These are phyloP conservation scores for Notodonta dromedarius DNA, from an alignment of 2,888 invertebrate species.

Conservation along the genomic window DNA sequence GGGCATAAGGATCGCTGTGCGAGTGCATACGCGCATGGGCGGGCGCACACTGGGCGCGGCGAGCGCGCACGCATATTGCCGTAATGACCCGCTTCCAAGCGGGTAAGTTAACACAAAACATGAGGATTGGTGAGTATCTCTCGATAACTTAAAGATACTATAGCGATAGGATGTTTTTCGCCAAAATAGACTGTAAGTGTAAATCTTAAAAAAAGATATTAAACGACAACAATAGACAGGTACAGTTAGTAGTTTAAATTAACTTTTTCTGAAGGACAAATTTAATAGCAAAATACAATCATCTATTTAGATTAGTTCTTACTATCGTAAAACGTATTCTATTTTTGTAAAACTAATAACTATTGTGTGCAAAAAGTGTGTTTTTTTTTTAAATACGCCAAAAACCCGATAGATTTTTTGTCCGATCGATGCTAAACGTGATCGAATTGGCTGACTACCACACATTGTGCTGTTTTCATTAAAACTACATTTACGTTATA, in stretches of 20 bases:
- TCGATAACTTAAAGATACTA: neutral
- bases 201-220: neutral
- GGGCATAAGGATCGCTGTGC: neutral
- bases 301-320: constrained; percentile 2
- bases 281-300: constrained; percentile 3
- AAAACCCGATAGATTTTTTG: neutral
- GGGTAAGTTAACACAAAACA: neutral
- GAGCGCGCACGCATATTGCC: neutral
- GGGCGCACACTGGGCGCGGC: neutral
- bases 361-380: neutral
- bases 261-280: constrained; percentile 5
- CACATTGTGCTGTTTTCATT: constrained; percentile 2
- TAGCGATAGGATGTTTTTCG: neutral
- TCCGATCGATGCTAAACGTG: constrained; percentile 1
- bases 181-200: neutral
- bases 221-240: neutral
- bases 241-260: neutral
- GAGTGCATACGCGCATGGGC: neutral
- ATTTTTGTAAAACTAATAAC: constrained; percentile 6
- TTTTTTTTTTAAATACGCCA: neutral
- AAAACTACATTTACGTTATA: neutral
- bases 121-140: neutral
- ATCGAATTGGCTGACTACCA: constrained; percentile 3
- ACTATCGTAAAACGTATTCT: neutral
- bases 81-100: constrained; percentile 7